phyloP scores from a whole-genome alignment of 2,797 vertebrate species.

The Chrysocyon brachyurus region DNA sequence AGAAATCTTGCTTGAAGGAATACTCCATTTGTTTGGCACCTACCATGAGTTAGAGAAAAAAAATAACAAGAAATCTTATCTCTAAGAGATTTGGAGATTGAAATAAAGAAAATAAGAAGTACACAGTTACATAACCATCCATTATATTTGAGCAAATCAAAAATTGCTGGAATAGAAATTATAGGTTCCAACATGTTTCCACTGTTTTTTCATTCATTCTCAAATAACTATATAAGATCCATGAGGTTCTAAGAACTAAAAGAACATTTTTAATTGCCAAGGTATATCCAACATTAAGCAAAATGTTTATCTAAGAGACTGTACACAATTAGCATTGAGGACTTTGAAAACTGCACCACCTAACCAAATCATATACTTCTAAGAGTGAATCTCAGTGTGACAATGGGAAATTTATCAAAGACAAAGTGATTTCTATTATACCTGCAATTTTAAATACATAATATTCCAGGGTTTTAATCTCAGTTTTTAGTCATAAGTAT shows the following conservation, averaged over 20 bases:
- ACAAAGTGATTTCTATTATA: neutral
- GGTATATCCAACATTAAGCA: neutral
- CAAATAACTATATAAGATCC: neutral
- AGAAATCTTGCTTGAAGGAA: neutral
- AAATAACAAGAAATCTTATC: neutral
- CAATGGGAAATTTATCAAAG: neutral
- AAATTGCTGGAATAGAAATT: neutral
- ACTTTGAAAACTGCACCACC: neutral
- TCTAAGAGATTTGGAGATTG: neutral
- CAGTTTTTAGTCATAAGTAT: slow-evolving; percentile 20
- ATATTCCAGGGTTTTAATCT: neutral
- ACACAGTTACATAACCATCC: neutral
- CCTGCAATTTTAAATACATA: neutral
- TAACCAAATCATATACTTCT: neutral
- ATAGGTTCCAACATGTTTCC: neutral
- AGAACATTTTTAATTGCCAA: neutral
- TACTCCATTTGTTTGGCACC: neutral
- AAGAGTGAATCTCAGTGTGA: neutral
- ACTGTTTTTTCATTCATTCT: neutral
- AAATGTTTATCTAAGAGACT: neutral
- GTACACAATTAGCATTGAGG: neutral
- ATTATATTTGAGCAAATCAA: neutral
- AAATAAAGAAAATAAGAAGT: neutral
- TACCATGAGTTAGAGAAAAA: neutral
- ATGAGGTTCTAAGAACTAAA: neutral